Percentiles rank a stretch among this genome's conserved stretches.
phyloP scores from a whole-genome alignment of 2,888 invertebrate genomes.

The Tetragonula carbonaria region DNA sequence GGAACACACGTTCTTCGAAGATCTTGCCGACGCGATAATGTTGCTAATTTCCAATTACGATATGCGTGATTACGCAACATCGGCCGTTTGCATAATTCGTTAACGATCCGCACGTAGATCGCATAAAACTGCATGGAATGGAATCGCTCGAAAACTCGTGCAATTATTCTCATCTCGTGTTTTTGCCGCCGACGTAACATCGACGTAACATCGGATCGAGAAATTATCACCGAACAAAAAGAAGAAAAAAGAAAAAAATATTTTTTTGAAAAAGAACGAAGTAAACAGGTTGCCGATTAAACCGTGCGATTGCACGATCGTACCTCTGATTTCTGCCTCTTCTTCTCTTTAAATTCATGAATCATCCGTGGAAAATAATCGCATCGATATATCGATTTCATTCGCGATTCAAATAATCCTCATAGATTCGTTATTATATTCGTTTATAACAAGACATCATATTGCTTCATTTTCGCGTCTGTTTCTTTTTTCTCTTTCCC shows the following conservation, averaged over 20 bases:
- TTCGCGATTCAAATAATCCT: not conserved
- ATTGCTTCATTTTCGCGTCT: not conserved
- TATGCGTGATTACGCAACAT: conserved; percentile 25
- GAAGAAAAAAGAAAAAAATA: too few relatives aligned
- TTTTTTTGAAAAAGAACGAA: not conserved
- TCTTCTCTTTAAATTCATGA: not conserved
- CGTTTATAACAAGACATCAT: not conserved
- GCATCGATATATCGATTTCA: not conserved
- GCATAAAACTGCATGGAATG: conserved; percentile 4
- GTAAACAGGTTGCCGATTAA: not conserved
- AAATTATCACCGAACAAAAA: not conserved
- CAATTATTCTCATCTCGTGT: not conserved
- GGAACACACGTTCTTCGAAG: not conserved
- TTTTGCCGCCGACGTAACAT: not conserved
- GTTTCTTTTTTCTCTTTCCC: not conserved
- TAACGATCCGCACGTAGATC: conserved; percentile 11
- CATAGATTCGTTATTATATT: not conserved
- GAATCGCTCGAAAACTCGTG: not conserved
- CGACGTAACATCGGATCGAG: not conserved
- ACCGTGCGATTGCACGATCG: not conserved
- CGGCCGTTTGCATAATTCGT: conserved; percentile 18
- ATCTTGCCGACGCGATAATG: conserved; percentile 20
- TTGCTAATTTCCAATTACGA: conserved; percentile 32
- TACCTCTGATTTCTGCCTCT: not conserved
- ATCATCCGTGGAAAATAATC: not conserved